Conservation (phyloP, 2,113 vertebrate genomes). For the Eonycteris spelaea region DNA sequence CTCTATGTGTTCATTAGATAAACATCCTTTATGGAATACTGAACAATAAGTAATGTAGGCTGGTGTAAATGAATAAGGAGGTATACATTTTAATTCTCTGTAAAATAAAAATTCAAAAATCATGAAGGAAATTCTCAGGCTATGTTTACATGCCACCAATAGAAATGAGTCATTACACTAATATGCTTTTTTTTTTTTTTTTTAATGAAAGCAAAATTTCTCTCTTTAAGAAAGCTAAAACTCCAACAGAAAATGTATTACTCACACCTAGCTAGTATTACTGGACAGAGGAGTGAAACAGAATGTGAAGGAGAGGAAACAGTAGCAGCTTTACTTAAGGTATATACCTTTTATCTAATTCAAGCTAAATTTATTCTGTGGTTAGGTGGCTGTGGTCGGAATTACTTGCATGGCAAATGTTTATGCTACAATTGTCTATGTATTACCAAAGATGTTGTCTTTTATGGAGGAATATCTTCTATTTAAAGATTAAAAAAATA, state of each 20-base stretch:
- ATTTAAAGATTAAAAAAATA: background rate
- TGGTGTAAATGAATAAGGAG: background rate
- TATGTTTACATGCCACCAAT: background rate
- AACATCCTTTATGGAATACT: background rate
- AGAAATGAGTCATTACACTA: background rate
- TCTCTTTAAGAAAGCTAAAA: background rate
- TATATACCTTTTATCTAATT: background rate
- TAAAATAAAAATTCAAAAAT: slow-evolving; percentile 16
- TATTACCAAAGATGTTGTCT: background rate
- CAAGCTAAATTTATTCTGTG: background rate
- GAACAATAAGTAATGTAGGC: background rate
- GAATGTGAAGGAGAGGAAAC: background rate
- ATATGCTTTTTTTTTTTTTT: background rate
- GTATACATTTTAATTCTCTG: background rate
- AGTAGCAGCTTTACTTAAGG: background rate
- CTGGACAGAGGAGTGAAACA: too few species aligned
- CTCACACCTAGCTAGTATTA: background rate
- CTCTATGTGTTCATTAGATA: background rate
- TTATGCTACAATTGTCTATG: background rate
- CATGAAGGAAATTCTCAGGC: background rate
- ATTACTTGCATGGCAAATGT: background rate
- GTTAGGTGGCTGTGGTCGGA: background rate
- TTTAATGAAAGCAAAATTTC: background rate
- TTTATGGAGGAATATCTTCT: background rate
- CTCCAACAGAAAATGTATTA: background rate